These are phyloP conservation scores for Sebastes reedi DNA, from an alignment of 2,797 vertebrate genomes.

Conservation along the genomic window DNA sequence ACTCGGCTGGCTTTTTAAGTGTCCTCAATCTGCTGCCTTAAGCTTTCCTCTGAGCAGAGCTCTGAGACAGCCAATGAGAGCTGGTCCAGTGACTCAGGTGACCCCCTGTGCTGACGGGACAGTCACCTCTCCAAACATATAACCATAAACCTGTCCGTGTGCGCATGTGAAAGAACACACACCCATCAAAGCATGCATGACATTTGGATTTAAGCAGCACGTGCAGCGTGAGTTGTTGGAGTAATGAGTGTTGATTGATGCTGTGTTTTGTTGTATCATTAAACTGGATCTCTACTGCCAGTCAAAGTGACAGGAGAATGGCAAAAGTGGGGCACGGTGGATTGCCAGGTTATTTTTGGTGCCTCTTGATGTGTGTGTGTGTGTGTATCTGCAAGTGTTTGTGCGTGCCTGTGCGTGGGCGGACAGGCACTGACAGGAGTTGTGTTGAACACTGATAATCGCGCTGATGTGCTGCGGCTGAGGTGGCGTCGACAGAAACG, in stretches of 20 bases:
- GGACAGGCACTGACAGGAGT: constrained; percentile 69
- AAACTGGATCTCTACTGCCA: constrained; percentile 59
- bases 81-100: not conserved
- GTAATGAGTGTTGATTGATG: constrained; percentile 54
- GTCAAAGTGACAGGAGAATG: constrained; percentile 53
- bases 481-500: constrained; percentile 40
- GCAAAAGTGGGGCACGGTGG: constrained; percentile 69
- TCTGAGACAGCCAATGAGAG: not conserved
- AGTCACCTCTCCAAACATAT: not conserved
- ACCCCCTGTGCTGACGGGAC: not conserved
- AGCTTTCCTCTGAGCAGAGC: not conserved
- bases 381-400: constrained; percentile 16
- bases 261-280: constrained; percentile 68
- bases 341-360: constrained; percentile 76
- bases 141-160: not conserved
- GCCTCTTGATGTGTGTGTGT: constrained; percentile 48
- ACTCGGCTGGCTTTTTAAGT: not conserved
- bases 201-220: constrained; percentile 18
- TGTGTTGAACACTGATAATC: constrained; percentile 70
- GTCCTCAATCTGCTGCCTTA: not conserved
- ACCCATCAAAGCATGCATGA: not conserved
- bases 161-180: not conserved
- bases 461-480: constrained; percentile 52
- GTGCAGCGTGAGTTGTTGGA: not conserved
- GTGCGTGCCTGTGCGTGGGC: constrained; percentile 37